Evolutionary conservation across 2,888 invertebrate species (phyloP).

Genomic region (Hemicrepidius hirtus): DNA sequence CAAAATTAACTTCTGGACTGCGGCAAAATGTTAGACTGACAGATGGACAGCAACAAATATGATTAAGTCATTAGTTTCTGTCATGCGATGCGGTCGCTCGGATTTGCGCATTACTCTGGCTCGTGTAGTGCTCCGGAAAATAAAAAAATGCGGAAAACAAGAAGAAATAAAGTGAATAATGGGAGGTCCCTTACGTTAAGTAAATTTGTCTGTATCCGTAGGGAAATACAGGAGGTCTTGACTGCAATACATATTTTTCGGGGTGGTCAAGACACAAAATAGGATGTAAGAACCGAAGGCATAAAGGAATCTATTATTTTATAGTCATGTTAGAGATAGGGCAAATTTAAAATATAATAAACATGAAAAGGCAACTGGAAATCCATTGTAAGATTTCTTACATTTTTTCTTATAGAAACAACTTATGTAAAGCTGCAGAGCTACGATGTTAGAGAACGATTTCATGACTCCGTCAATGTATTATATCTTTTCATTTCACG

Average conservation of each 20-base stretch:
- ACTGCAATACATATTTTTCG: slow-evolving; percentile 2
- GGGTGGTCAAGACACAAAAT: slow-evolving; percentile 5
- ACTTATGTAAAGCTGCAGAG: too few relatives aligned
- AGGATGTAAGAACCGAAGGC: too few relatives aligned
- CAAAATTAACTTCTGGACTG: slow-evolving; percentile 42
- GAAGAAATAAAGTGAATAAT: slow-evolving; percentile 37
- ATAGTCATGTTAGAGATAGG: too few relatives aligned
- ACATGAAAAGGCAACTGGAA: too few relatives aligned
- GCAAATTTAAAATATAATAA: too few relatives aligned
- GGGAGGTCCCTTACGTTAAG: slow-evolving; percentile 19
- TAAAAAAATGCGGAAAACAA: slow-evolving; percentile 23
- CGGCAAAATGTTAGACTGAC: slow-evolving; percentile 34
- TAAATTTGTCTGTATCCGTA: slow-evolving; percentile 31
- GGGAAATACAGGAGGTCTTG: slow-evolving; percentile 21
- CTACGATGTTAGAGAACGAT: too few relatives aligned
- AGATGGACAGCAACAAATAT: slow-evolving; percentile 48
- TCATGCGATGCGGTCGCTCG: slow-evolving; percentile 33
- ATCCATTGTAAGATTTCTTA: too few relatives aligned
- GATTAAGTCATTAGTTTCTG: slow-evolving; percentile 52
- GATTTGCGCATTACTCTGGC: slow-evolving; percentile 35
- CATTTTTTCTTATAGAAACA: too few relatives aligned
- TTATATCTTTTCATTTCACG: too few relatives aligned
- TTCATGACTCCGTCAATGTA: too few relatives aligned
- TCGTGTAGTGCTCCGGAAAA: slow-evolving; percentile 19
- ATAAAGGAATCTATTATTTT: too few relatives aligned